Evolutionary conservation across 2,113 vertebrate species (phyloP).

Genomic region (Sinosuthora webbiana): DNA sequence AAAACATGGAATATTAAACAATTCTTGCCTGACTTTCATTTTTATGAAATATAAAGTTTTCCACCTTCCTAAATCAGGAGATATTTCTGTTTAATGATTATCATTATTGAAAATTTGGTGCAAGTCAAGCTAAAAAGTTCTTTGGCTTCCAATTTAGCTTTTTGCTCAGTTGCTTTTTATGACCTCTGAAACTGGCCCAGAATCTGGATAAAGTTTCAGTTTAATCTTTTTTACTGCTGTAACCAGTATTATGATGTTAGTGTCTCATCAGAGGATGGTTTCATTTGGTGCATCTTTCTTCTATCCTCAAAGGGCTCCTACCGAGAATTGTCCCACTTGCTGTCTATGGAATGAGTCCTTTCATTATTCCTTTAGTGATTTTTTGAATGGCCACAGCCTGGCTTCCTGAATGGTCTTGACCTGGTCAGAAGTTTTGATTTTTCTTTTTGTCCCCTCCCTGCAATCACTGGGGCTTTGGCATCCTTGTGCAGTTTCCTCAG

Average conservation of each 20-base stretch:
- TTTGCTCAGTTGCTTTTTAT: neutral
- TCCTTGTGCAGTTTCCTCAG: neutral
- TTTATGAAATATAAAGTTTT: neutral
- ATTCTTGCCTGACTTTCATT: neutral
- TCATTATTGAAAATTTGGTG: neutral
- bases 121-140: neutral
- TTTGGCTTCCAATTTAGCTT: neutral
- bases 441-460: neutral
- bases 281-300: conserved; percentile 15
- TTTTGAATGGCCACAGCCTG: neutral
- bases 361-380: neutral
- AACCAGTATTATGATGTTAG: neutral
- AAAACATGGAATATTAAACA: neutral
- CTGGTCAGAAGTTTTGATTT: neutral
- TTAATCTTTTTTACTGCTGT: neutral
- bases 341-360: neutral
- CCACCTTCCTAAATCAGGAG: neutral
- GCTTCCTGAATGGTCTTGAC: neutral
- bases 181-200: neutral
- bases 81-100: neutral
- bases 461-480: neutral
- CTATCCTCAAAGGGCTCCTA: neutral
- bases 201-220: conserved; percentile 1
- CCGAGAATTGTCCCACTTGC: conserved; percentile 40
- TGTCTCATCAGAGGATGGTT: neutral